Conservation (phyloP, 2,113 vertebrate species). For the Sceloporus undulatus region DNA sequence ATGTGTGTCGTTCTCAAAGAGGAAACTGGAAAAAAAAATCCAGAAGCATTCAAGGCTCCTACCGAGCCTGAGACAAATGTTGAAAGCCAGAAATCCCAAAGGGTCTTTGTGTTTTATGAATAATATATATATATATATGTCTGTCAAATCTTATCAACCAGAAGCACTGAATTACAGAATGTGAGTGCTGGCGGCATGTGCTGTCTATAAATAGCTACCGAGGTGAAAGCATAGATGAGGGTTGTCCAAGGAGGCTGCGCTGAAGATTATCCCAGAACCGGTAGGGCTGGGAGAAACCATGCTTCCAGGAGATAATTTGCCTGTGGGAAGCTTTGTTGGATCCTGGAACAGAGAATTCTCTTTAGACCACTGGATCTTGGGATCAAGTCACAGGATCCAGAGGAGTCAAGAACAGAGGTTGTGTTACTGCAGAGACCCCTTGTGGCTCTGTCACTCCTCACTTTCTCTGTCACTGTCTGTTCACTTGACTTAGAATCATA, state of each 20-base stretch:
- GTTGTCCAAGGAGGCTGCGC: constrained; percentile 58
- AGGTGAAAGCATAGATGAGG: constrained; percentile 58
- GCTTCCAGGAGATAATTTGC: background rate
- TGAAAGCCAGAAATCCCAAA: constrained; percentile 66
- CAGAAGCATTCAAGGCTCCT: constrained; percentile 66
- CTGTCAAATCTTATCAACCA: constrained; percentile 52
- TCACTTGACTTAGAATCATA: background rate
- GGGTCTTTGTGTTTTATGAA: constrained; percentile 47
- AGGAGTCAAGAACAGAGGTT: background rate
- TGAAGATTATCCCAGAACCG: constrained; percentile 57
- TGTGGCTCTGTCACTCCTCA: background rate
- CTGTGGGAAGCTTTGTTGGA: background rate
- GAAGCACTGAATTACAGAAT: constrained; percentile 52
- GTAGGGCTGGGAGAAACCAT: background rate
- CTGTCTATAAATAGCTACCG: constrained; percentile 64
- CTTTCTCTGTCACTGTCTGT: background rate
- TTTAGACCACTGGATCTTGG: too few relatives aligned
- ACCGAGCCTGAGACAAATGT: constrained; percentile 64
- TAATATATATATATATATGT: background rate
- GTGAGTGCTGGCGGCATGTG: constrained; percentile 45
- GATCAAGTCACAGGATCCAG: background rate
- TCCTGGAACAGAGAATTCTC: background rate
- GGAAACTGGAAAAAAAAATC: constrained; percentile 34
- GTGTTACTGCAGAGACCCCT: background rate
- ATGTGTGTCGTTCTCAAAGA: constrained; percentile 52